These are phyloP conservation scores for Rhingia campestris DNA, from an alignment of 2,888 invertebrate species.

Conservation along the genomic window DNA sequence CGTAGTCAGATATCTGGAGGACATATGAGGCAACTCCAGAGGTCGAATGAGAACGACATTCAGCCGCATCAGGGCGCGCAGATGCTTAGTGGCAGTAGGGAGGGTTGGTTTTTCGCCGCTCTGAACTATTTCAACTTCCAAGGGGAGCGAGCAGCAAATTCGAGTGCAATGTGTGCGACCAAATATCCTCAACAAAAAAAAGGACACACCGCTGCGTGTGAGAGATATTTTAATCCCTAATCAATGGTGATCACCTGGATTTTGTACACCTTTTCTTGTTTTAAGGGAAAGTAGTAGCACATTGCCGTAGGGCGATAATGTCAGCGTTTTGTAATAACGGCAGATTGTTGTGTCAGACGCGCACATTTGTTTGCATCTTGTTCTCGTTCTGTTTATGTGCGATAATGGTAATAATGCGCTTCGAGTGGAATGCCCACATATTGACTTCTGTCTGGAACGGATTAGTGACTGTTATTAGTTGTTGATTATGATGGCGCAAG, in stretches of 20 bases:
- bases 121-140: conserved; percentile 23
- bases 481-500: background rate
- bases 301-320: conserved; percentile 44
- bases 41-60: conserved; percentile 66
- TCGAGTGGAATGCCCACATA: conserved; percentile 26
- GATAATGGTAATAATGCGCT: conserved; percentile 49
- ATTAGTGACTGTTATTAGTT: conserved; percentile 27
- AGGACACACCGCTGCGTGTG: conserved; percentile 51
- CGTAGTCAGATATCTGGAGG: conserved; percentile 54
- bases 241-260: conserved; percentile 70
- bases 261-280: conserved; percentile 64
- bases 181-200: background rate
- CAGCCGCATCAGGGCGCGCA: conserved; percentile 71
- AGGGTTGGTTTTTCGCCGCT: conserved; percentile 49
- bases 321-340: conserved; percentile 44
- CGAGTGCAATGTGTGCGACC: conserved; percentile 64
- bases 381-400: background rate
- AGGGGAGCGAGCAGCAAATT: conserved; percentile 53
- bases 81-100: conserved; percentile 51
- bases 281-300: conserved; percentile 23
- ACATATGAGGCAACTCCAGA: conserved; percentile 63
- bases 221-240: conserved; percentile 70
- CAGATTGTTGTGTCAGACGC: conserved; percentile 63
- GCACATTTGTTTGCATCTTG: conserved; percentile 39
- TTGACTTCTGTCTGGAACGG: conserved; percentile 57